Percentiles rank a stretch among this genome's conserved stretches.
Conservation (phyloP, 1,140 invertebrate species). For the Orussus abietinus region DNA sequence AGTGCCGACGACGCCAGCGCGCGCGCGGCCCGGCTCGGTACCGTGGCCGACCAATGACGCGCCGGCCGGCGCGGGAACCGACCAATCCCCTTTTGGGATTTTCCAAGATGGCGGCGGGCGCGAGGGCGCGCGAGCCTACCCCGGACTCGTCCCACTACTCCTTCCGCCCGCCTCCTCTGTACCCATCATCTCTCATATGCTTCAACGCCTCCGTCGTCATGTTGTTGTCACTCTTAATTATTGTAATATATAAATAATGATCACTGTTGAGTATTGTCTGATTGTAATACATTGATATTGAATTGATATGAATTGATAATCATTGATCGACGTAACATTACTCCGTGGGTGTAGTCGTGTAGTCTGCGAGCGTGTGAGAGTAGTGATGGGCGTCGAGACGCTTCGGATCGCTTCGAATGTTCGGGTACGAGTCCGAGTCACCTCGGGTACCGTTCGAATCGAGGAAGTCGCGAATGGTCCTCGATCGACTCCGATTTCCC, state of each 20-base stretch:
- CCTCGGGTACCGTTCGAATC: too few relatives aligned
- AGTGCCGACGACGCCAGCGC: too few relatives aligned
- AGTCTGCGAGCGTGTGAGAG: slow-evolving; percentile 17
- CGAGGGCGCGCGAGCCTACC: too few relatives aligned
- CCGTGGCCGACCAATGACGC: too few relatives aligned
- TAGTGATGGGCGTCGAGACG: slow-evolving; percentile 4
- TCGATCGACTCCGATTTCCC: too few relatives aligned
- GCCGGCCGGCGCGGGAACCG: too few relatives aligned
- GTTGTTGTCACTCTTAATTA: slow-evolving; percentile 56
- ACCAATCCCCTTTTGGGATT: too few relatives aligned
- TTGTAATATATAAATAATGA: slow-evolving; percentile 56
- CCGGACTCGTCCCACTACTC: too few relatives aligned
- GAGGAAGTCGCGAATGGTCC: too few relatives aligned
- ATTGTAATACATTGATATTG: slow-evolving; percentile 56
- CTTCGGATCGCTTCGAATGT: slow-evolving; percentile 21
- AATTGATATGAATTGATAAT: slow-evolving; percentile 56
- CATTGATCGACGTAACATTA: slow-evolving; percentile 49
- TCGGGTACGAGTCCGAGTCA: slow-evolving; percentile 20
- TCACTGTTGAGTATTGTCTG: slow-evolving; percentile 57
- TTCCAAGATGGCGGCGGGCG: too few relatives aligned
- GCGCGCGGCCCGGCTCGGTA: too few relatives aligned
- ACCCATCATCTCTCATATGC: slow-evolving; percentile 29
- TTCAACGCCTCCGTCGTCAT: slow-evolving; percentile 56
- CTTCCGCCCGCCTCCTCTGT: not conserved
- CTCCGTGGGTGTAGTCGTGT: slow-evolving; percentile 51